Base-by-base conservation (phyloP, 37 sponge, comb jelly and placozoan species). In the Crambe crambe region DNA sequence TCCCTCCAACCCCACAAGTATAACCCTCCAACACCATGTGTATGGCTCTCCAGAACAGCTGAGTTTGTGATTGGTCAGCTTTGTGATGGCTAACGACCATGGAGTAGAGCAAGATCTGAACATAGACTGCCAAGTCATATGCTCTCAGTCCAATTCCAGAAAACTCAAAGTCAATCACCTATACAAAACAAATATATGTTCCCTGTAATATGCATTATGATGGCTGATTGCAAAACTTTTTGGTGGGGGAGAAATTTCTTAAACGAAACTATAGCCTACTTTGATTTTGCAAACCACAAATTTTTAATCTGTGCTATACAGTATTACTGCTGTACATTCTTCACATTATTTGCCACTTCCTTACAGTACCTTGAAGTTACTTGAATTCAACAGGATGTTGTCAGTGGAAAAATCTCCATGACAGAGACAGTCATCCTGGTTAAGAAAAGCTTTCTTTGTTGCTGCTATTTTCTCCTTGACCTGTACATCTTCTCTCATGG, bases 101-200 rank as follows among this genome's bases (percentile, higher is more conserved):
- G 5, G 5, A 51, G 54, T 42, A 72, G n/a, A 72, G 4, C 12
- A 43, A 2, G 5, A 43, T 43, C 22, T 72, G 31, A 26, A 72
- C 47, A 5, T 42, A 44, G 18, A 72, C 47, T 42, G 30, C 73
- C 23, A 72, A 2, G 22, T 72, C 73, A 43, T 72, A 72, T 21
- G 73, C 73, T 20, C 73, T 39, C 47, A 72, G 73, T n/a, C 73
- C 73, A 72, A 72, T n/a, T 21, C 73, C 73, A 72, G 73, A 41
- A 43, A 72, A 72, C 29, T 72, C 73, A 27, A 72, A n/a, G 22
- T 72, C 73, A 43, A 72, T 27, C 3, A 72, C 22, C 73, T 72
- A 26, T 3, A 68, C 6, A 22, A 8, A 26, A 27, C 25, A 62
- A 62, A 15, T 26, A 62, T n/a, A 27, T 23, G 25, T 54, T 54